Evolutionary conservation across 2,113 vertebrate species (phyloP), one percentile per base, ranked within the genome.

Genomic region (Atlantisia rogersi): DNA sequence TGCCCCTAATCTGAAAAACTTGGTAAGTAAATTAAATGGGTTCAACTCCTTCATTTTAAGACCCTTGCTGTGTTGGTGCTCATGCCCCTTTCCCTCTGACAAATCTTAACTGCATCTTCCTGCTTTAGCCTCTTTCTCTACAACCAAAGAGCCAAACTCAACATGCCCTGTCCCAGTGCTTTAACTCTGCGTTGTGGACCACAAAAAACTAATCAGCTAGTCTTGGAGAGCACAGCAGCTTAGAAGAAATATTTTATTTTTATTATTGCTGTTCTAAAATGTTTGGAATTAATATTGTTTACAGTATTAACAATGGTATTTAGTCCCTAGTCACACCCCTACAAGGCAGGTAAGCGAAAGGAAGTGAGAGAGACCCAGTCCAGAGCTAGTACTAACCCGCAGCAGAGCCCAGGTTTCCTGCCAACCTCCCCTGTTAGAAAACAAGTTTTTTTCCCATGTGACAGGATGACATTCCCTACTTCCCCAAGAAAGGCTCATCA

Each of bases 361-460:
- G 13, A 79, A 76, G 32, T 8, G 56, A 82, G 42, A 20, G 84
- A 68, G 35, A 37, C 25, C 82, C 29, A 71, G 19, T 37, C 14
- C 53, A 85, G 58, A 71, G 50, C 28, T 22, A 63, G 46, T 53
- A 67, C 32, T 65, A 77, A 48, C 42, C 65, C 37, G 12, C 35
- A 35, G 10, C 67, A 95, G 74, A 83, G 11, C 9, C 32, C n/a
- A 70, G 28, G 28, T 74, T 32, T 91, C 58, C 32, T 28, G 40
- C 3, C 29, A 37, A 39, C 87, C 32, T 62, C 26, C 62, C 67
- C 10, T 2, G 1, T 46, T 82, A 77, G 37, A 84, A 86, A 91
- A 40, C 5, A 11, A 4, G 2, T 0, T 35, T 60, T 60, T 56
- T 71, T 6, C 48, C 19, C 11, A 0, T 32, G 26, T n/a, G 22